Conservation (phyloP, 2,797 vertebrate species). For the Xyrichtys novacula region DNA sequence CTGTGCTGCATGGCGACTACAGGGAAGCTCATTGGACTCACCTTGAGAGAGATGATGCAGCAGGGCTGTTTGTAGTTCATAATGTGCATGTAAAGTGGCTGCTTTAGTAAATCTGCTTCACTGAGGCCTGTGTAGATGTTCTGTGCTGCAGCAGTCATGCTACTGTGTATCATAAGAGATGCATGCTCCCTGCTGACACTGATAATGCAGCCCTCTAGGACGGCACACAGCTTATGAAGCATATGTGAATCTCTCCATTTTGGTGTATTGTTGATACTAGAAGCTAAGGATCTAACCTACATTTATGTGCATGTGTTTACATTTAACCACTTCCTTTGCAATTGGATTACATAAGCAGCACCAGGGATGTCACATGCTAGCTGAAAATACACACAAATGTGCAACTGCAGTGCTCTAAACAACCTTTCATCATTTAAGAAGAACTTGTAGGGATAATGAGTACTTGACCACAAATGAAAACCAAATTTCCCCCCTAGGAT, state of each 20-base stretch:
- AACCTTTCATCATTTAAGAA: background rate
- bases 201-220: slow-evolving; percentile 44
- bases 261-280: slow-evolving; percentile 11
- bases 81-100: slow-evolving; percentile 64
- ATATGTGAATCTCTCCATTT: background rate
- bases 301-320: background rate
- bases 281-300: background rate
- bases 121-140: slow-evolving; percentile 52
- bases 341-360: slow-evolving; percentile 15
- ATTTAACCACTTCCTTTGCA: background rate
- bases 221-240: slow-evolving; percentile 15
- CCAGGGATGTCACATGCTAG: slow-evolving; percentile 22
- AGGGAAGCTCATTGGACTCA: slow-evolving; percentile 60
- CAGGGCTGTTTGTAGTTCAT: slow-evolving; percentile 51
- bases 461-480: no score
- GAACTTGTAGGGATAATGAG: slow-evolving; percentile 20
- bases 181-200: slow-evolving; percentile 30
- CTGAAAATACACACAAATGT: slow-evolving; percentile 18
- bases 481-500: no score
- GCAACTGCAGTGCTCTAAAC: slow-evolving; percentile 12
- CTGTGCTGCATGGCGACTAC: slow-evolving; percentile 53
- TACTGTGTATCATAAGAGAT: background rate
- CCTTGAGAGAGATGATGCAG: slow-evolving; percentile 67
- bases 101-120: slow-evolving; percentile 49
- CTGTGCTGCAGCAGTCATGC: slow-evolving; percentile 38